A percentile compares a stretch with the other conserved stretches of the same genome.
These are phyloP conservation scores for Clarias batrachus DNA, from an alignment of 2,113 vertebrate species.

Conservation along the genomic window DNA sequence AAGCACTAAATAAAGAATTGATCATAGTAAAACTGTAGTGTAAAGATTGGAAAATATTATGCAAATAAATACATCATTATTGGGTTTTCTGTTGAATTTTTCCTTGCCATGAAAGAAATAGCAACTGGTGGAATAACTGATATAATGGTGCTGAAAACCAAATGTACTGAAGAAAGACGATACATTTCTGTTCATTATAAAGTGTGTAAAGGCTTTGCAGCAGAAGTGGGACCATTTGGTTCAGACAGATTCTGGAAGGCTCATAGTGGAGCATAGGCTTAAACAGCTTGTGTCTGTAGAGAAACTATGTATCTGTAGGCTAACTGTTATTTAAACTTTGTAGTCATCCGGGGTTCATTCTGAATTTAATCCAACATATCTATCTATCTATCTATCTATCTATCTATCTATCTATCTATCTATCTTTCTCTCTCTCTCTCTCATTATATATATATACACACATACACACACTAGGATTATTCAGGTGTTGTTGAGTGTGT, in stretches of 20 bases:
- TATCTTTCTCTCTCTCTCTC: too few species aligned
- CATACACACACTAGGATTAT: too few species aligned
- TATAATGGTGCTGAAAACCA: neutral
- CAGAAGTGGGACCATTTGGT: slow-evolving; percentile 17
- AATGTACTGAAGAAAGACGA: slow-evolving; percentile 4
- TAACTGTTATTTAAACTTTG: neutral
- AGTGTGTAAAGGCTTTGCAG: neutral
- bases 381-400: too few species aligned
- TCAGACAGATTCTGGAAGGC: slow-evolving; percentile 9
- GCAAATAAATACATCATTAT: neutral
- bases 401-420: too few species aligned
- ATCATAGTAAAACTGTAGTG: neutral
- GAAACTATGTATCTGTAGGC: too few species aligned
- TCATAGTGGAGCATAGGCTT: neutral
- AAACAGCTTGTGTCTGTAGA: neutral
- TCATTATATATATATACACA: too few species aligned
- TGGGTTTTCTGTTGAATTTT: neutral
- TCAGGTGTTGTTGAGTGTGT: too few species aligned
- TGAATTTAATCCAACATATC: neutral
- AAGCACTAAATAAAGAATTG: neutral
- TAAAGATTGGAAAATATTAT: neutral
- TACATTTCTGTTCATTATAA: neutral
- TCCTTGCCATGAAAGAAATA: neutral
- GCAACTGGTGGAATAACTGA: neutral
- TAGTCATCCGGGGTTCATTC: neutral